phyloP scores from a whole-genome alignment of 2,888 invertebrate genomes.

The Octodonta nipae region DNA sequence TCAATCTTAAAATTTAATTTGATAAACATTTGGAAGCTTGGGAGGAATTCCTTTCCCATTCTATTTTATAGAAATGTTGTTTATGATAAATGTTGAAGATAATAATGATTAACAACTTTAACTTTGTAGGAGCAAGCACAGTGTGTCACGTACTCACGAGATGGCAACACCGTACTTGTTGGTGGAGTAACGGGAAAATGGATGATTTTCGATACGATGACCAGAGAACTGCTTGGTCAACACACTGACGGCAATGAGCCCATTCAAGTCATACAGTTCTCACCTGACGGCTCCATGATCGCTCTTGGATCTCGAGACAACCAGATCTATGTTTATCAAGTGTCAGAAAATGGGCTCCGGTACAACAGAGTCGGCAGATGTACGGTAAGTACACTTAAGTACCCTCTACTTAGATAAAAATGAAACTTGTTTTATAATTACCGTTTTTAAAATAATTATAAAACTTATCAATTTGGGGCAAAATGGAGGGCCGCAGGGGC shows the following conservation, averaged over 20 bases:
- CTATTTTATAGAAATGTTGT: neutral
- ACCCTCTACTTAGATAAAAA: slow-evolving; percentile 1
- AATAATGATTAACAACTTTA: slow-evolving; percentile 6
- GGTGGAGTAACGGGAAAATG: slow-evolving; percentile 68
- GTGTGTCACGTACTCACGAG: slow-evolving; percentile 66
- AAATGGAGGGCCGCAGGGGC: too few relatives aligned
- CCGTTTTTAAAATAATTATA: too few relatives aligned
- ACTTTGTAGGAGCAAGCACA: slow-evolving; percentile 63
- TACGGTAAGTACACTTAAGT: slow-evolving; percentile 46
- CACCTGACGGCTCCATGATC: slow-evolving; percentile 65
- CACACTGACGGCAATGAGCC: slow-evolving; percentile 58
- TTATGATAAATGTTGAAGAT: neutral
- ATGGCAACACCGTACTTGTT: slow-evolving; percentile 62
- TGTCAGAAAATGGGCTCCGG: slow-evolving; percentile 55
- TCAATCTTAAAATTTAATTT: slow-evolving; percentile 2
- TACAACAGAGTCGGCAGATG: slow-evolving; percentile 75
- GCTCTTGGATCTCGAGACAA: slow-evolving; percentile 83
- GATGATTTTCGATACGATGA: slow-evolving; percentile 70
- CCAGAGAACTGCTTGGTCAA: slow-evolving; percentile 54
- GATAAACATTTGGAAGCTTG: neutral
- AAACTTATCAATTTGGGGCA: too few relatives aligned
- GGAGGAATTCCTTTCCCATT: neutral
- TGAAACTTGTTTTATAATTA: too few relatives aligned
- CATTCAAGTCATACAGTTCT: slow-evolving; percentile 61
- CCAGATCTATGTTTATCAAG: slow-evolving; percentile 79